Conservation (phyloP, 1,140 invertebrate species). For the Caenorhabditis latens region DNA sequence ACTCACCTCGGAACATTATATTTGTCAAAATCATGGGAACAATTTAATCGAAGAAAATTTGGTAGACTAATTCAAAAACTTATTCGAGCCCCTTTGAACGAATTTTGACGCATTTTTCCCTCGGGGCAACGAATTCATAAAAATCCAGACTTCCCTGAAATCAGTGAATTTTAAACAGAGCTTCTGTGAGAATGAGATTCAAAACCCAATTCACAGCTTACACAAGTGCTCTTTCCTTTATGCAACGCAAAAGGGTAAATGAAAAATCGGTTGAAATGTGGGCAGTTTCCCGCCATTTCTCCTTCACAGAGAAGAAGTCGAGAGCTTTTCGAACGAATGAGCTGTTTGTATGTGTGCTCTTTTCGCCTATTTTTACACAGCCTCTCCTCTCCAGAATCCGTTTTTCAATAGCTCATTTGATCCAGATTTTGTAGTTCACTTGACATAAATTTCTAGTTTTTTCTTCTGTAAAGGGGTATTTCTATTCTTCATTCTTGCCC, state of each 20-base stretch:
- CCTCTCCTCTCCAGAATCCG: background rate
- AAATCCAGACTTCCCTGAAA: background rate
- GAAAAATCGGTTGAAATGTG: slow-evolving; percentile 35
- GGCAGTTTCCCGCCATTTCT: background rate
- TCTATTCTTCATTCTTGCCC: background rate
- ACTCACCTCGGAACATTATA: too few species aligned
- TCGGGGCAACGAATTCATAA: background rate
- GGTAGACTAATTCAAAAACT: background rate
- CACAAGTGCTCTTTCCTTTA: slow-evolving; percentile 34
- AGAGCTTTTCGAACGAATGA: slow-evolving; percentile 24
- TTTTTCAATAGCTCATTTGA: background rate
- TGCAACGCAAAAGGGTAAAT: slow-evolving; percentile 55
- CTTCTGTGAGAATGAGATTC: background rate
- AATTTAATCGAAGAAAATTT: background rate
- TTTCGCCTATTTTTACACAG: background rate
- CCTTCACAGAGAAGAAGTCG: background rate
- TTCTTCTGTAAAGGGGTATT: too few species aligned
- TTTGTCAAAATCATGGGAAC: background rate
- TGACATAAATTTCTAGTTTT: too few species aligned
- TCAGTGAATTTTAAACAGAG: background rate
- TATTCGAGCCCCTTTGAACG: background rate
- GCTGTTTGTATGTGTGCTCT: slow-evolving; percentile 1
- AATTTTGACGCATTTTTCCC: background rate
- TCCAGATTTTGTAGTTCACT: too few species aligned
- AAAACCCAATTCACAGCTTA: slow-evolving; percentile 46